Evolutionary conservation across 1,140 invertebrate species (phyloP), one percentile per base, ranked within the genome.

Genomic region (Proctacanthus coquilletti): DNA sequence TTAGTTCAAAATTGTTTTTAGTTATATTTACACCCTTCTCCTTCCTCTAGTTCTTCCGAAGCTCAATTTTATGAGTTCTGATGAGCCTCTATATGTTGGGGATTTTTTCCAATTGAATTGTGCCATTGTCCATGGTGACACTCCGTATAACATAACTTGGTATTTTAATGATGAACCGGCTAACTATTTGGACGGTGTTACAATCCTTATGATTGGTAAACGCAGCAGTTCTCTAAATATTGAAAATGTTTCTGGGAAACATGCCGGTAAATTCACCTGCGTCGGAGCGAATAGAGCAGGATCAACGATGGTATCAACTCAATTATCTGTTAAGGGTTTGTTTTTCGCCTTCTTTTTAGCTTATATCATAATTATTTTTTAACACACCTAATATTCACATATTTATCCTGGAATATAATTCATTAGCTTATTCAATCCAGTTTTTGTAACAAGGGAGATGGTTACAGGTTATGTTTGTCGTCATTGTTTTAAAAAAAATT

Each of bases 241-340:
- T 54, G 73, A 81, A 43, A 69, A 69, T 21, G 72, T 84, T 36
- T 63, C 70, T 43, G 77, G 70, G 31, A 64, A 61, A 49, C 75
- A 81, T 54, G 69, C 71, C 18, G 77, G 77, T 30, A 64, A 67
- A 39, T 81, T 77, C 55, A 72, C 70, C 46, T 81, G 77, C 58
- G 69, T 71, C 41, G 81, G 77, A 17, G 69, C 69, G 50, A 84
- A 92, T 62, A 61, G 65, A 42, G 86, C 84, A 41, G 88, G 88
- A 47, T 64, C 66, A 34, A 67, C 71, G 38, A 62, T 54, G 39
- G 63, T 66, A 50, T 65, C 63, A 41, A 65, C 69, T 18, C 47
- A 59, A 21, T 62, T 74, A 40, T 65, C 62, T 43, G 68, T 74
- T 14, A 72, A 71, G 53, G 70, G 70, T 74, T 53, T 47, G 49